Evolutionary conservation across 1,140 invertebrate genomes (phyloP), one percentile per base, ranked within the genome.

Genomic region (Pseudomyrmex cubaensis): DNA sequence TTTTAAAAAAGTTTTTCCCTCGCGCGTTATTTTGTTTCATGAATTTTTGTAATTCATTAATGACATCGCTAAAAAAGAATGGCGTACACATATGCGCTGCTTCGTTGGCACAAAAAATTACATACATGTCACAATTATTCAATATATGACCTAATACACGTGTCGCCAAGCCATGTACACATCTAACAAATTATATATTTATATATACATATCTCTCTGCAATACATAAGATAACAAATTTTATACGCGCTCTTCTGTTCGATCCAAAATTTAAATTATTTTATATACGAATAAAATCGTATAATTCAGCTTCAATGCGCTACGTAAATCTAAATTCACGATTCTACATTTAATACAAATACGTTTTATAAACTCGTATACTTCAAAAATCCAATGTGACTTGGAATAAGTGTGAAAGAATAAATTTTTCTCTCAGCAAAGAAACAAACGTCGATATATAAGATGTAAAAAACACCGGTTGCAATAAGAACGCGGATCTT

Each of bases 71-170:
- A 12, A 61, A 70, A 56, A 72, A 57, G 20, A 80, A 35, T 46
- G 2, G 50, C 25, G 46, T 46, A 10, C 25, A 77, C 17, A 17
- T 25, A 15, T 77, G 62, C 62, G 62, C 62, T 66, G n/a, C 4
- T 67, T 77, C 2, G 44, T 77, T 67, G 62, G 61, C 62, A 77
- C 74, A 25, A 25, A 57, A 70, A 70, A 48, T 44, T 70, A 9
- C 22, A 48, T 70, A 70, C 15, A 78, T 17, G 44, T 12, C 10
- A 70, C n/a, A 13, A 57, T 70, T 70, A 63, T 59, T 78, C 44
- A 15, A 48, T 3, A 7, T 20, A 57, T 46, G 5, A 46, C 15
- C 12, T 25, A 35, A 35, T 35, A 9, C 62, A 52, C 17, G 12
- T 44, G 17, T 67, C 13, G n/a, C 12, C 35, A 80, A 80, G 17